A percentile compares a stretch with the other conserved stretches of the same genome.
Conservation (phyloP, 2,797 vertebrate genomes). For the Micromesistius poutassou region DNA sequence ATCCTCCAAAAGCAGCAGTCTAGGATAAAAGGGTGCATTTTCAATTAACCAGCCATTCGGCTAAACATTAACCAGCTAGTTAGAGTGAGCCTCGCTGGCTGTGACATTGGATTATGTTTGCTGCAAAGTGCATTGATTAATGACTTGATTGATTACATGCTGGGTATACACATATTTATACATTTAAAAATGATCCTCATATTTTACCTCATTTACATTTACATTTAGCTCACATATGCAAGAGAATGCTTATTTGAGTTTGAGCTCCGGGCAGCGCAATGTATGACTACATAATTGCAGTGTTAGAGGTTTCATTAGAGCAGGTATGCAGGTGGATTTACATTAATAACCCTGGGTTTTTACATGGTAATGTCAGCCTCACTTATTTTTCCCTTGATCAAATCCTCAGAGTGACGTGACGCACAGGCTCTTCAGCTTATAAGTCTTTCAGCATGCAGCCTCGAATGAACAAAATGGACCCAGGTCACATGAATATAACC, state of each 20-base stretch:
- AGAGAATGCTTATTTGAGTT: too few relatives aligned
- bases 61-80: neutral
- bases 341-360: neutral
- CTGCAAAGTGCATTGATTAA: neutral
- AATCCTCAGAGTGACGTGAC: neutral
- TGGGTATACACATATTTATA: neutral
- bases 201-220: neutral
- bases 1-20: neutral
- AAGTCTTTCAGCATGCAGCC: neutral
- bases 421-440: too few relatives aligned
- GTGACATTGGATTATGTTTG: neutral
- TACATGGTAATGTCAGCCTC: neutral
- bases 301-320: neutral
- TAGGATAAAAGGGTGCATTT: neutral
- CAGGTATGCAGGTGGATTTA: neutral
- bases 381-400: neutral
- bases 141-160: neutral
- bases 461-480: neutral
- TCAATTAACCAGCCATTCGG: constrained; percentile 2
- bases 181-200: neutral
- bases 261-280: neutral
- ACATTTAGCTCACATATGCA: neutral
- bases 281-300: neutral
- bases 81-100: neutral
- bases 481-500: too few relatives aligned